Conservation (phyloP, 2,888 invertebrate species). For the Altica lythri region DNA sequence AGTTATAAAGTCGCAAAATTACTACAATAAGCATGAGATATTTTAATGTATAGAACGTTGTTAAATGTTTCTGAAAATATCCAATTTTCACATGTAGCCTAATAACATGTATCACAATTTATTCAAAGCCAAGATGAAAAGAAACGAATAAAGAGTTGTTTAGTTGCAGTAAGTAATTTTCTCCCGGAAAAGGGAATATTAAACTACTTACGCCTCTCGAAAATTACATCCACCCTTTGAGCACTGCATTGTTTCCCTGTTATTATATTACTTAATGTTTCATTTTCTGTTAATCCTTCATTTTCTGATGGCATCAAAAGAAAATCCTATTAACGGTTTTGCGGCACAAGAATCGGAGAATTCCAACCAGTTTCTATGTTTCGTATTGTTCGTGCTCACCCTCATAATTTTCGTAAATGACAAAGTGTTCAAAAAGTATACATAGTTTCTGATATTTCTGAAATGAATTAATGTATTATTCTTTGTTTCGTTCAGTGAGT, state of each 20-base stretch:
- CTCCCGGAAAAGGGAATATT: constrained; percentile 9
- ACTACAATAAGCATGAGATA: too few relatives aligned
- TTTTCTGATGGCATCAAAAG: constrained; percentile 1
- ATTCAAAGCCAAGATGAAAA: neutral
- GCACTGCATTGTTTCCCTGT: constrained; percentile 2
- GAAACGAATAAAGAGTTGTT: constrained; percentile 6
- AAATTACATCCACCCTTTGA: constrained; percentile 5
- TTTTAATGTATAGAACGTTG: too few relatives aligned
- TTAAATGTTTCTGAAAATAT: too few relatives aligned
- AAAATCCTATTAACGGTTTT: constrained; percentile 5
- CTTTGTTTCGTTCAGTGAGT: too few relatives aligned
- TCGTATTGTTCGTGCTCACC: too few relatives aligned
- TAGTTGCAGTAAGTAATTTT: constrained; percentile 14
- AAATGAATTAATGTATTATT: too few relatives aligned
- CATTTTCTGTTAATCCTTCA: constrained; percentile 7
- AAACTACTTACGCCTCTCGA: constrained; percentile 13
- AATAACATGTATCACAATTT: constrained; percentile 7
- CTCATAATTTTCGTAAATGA: too few relatives aligned
- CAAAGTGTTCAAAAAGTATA: too few relatives aligned
- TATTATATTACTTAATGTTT: constrained; percentile 11
- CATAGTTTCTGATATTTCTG: too few relatives aligned
- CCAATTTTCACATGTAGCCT: too few relatives aligned
- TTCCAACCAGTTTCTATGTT: too few relatives aligned
- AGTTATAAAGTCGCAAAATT: too few relatives aligned
- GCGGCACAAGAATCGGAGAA: neutral